phyloP scores from a whole-genome alignment of 2,797 vertebrate genomes.

The Myotis vivesi region DNA sequence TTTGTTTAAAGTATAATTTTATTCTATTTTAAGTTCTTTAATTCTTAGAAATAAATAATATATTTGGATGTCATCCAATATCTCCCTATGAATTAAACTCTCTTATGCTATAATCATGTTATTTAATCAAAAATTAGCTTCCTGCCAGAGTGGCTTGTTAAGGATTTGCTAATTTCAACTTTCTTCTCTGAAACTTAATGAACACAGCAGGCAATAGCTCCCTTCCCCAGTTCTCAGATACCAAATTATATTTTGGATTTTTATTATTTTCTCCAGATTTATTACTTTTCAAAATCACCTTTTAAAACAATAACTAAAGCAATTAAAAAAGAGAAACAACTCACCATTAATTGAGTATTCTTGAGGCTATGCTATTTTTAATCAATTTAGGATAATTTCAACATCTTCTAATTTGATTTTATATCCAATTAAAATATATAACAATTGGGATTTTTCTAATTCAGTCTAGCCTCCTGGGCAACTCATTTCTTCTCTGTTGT shows the following conservation, averaged over 20 bases:
- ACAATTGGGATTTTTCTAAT: neutral
- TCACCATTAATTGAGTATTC: slow-evolving; percentile 31
- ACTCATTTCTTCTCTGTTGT: neutral
- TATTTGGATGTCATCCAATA: slow-evolving; percentile 56
- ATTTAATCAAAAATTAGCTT: slow-evolving; percentile 77
- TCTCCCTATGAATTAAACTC: slow-evolving; percentile 60
- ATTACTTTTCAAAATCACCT: slow-evolving; percentile 49
- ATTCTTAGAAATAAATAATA: slow-evolving; percentile 57
- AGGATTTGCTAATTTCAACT: slow-evolving; percentile 70
- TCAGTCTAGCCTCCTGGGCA: neutral
- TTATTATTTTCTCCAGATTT: neutral
- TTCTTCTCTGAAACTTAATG: slow-evolving; percentile 73
- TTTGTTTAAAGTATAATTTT: slow-evolving; percentile 33
- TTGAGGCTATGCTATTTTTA: slow-evolving; percentile 47
- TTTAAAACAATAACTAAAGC: slow-evolving; percentile 38
- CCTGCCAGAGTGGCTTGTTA: slow-evolving; percentile 64
- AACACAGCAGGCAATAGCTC: slow-evolving; percentile 61
- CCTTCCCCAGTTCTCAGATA: slow-evolving; percentile 56
- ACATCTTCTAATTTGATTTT: slow-evolving; percentile 18
- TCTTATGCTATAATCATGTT: slow-evolving; percentile 55
- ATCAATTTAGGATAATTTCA: slow-evolving; percentile 15
- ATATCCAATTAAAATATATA: neutral
- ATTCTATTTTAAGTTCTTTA: slow-evolving; percentile 31
- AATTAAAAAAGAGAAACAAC: slow-evolving; percentile 56
- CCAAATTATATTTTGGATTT: slow-evolving; percentile 44